Base-by-base conservation (phyloP, 2,113 vertebrate genomes). In the Misgurnus anguillicaudatus region DNA sequence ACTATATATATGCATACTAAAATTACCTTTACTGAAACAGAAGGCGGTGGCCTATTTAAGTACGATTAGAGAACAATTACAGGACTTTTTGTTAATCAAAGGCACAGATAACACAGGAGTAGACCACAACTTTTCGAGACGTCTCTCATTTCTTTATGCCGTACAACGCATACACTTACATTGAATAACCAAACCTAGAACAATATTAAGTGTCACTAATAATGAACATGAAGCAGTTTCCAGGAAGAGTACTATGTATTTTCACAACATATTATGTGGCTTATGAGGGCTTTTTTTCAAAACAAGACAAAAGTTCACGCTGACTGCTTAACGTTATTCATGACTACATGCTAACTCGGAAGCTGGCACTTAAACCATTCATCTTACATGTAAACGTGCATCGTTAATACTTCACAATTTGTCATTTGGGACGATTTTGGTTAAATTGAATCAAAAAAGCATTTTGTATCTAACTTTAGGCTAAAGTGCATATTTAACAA, bases 81-180 rank as follows among this genome's bases (percentile, higher is more conserved):
- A 82, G 62, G 78, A 82, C 42, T 70, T 41, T 57, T 65, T 45
- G 13, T 21, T 16, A 69, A 85, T 80, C 69, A 79, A 91, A 93
- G 92, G 92, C 92, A 93, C 91, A 80, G 82, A 81, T 87, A 80
- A 90, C 82, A 77, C 84, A 81, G 77, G 48, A 70, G 41, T 68
- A 77, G 70, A 84, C 83, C 77, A 84, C 70, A 78, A 66, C 64
- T 80, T 13, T 67, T n/a, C 64, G 61, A 17, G 47, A 66, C 17
- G 11, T 72, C n/a, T 60, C 21, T 16, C 10, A 16, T 21, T 41
- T 55, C 66, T 58, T 16, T 57, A n/a, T 9, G 17, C 53, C 19
- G 17, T n/a, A n/a, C n/a, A 57, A 6, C 8, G n/a, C n/a, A 53
- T 38, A 1, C 9, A 13, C 51, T 39, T 9, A 11, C 53, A 24